Conservation (phyloP, 2,888 invertebrate species). For the Lithophane leautieri region DNA sequence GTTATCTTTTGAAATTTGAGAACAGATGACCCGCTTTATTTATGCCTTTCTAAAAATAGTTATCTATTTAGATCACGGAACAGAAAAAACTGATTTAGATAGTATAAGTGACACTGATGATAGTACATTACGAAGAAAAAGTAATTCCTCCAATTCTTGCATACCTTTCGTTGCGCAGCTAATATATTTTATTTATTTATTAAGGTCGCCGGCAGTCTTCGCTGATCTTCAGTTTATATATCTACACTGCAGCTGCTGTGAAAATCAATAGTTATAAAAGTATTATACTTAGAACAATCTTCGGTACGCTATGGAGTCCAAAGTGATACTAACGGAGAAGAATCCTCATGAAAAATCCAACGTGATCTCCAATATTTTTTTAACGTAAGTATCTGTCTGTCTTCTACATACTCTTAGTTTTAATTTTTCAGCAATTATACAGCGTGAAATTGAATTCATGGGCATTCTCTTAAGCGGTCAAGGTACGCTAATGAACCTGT, state of each 20-base stretch:
- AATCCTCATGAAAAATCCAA: constrained; percentile 91
- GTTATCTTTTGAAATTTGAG: not conserved
- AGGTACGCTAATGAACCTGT: no score
- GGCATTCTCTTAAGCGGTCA: no score
- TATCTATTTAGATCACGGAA: no score
- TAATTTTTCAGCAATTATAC: not conserved
- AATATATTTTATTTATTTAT: not conserved
- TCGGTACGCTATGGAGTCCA: constrained; percentile 89
- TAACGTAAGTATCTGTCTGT: constrained; percentile 90
- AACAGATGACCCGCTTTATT: not conserved
- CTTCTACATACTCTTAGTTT: not conserved
- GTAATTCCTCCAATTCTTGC: not conserved
- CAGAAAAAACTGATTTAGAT: no score
- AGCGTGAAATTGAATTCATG: no score
- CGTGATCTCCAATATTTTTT: constrained; percentile 90
- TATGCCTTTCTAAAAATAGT: no score
- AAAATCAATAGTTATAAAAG: not conserved
- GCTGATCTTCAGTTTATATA: not conserved
- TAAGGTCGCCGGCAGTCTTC: not conserved
- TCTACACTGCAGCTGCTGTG: not conserved
- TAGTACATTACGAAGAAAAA: constrained; percentile 3
- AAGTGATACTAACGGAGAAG: constrained; percentile 90
- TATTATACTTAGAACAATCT: not conserved
- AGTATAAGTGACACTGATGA: not conserved
- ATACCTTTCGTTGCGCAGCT: not conserved